Base-by-base conservation (phyloP, 2,797 vertebrate species). In the Lepilemur septentrionalis region DNA sequence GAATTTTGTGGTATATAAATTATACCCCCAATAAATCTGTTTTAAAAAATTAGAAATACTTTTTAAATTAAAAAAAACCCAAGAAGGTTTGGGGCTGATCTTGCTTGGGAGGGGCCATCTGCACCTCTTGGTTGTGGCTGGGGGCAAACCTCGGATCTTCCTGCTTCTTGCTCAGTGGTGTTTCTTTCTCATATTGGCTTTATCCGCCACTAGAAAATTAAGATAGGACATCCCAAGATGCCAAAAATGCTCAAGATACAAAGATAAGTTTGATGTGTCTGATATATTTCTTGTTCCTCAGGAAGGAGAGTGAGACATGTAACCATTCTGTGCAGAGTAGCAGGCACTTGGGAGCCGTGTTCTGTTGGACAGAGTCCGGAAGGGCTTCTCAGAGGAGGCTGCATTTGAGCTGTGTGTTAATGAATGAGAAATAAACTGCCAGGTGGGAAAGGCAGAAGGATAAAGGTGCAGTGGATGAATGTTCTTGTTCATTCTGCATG, bases 21-120 rank as follows among this genome's bases (percentile, higher is more conserved):
- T 90, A 57, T 25, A 48, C 5, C 13, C 23, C 43, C 6, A 59
- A 52, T n/a, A 89, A 82, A 89, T 0, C 8, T 41, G 15, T 14
- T 72, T 73, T 67, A 20, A 72, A 28, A 46, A 75, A 65, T 72
- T 73, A n/a, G 25, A 81, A 81, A 59, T 82, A 69, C 57, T 76
- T 85, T 88, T 20, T n/a, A 95, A 78, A 22, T 50, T 32, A 50
- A 59, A 61, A 52, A 20, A 76, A 59, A 59, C 12, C 9, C 30
- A 11, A 55, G 35, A 95, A 92, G 23, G 70, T 7, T 41, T 61
- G 50, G 38, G 63, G 30, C 7, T 23, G 25, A n/a, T 57, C 17
- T 22, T 55, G 4, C 52, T 3, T 43, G 38, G 35, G 25, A 72
- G 25, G 35, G 41, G 2, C 46, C 1, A 1, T 13, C 57, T 48